phyloP scores from a whole-genome alignment of 2,888 invertebrate species.

The Pemphredon lugubris region DNA sequence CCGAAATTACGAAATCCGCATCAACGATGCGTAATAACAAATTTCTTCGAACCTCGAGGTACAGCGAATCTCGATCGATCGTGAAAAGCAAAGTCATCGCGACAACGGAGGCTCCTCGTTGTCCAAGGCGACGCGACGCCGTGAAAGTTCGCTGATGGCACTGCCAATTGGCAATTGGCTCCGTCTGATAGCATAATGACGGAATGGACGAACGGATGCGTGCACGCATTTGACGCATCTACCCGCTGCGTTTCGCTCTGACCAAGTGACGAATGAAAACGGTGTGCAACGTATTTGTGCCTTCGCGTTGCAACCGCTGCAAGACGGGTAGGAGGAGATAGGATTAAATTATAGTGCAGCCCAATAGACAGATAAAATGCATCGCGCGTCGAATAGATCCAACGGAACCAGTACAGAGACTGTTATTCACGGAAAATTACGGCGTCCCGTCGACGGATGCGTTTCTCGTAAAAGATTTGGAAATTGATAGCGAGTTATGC shows the following conservation, averaged over 20 bases:
- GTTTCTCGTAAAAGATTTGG: too few species aligned
- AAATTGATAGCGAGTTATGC: too few species aligned
- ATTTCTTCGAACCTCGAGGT: too few species aligned
- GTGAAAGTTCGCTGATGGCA: conserved; percentile 61
- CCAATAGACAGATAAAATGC: conserved; percentile 30
- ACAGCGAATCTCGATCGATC: too few species aligned
- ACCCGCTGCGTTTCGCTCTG: conserved; percentile 56
- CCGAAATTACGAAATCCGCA: too few species aligned
- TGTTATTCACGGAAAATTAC: conserved; percentile 11
- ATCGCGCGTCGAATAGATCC: conserved; percentile 33
- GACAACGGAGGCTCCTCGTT: too few species aligned
- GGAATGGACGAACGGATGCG: conserved; percentile 60
- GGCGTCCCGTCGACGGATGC: conserved; percentile 14
- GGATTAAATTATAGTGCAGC: conserved; percentile 35
- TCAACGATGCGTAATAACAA: too few species aligned
- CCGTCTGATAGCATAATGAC: conserved; percentile 75
- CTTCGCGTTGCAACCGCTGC: conserved; percentile 4
- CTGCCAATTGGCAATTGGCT: conserved; percentile 73
- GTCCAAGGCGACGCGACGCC: conserved; percentile 30
- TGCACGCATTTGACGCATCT: conserved; percentile 60
- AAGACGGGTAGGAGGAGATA: conserved; percentile 16
- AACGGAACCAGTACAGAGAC: conserved; percentile 46
- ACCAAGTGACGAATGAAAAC: conserved; percentile 40
- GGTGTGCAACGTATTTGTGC: conserved; percentile 23
- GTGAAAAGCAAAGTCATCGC: too few species aligned